Percentiles rank a stretch among this genome's conserved stretches.
phyloP scores from a whole-genome alignment of 2,113 vertebrate species.

The Cyphomyrus plagiostoma region DNA sequence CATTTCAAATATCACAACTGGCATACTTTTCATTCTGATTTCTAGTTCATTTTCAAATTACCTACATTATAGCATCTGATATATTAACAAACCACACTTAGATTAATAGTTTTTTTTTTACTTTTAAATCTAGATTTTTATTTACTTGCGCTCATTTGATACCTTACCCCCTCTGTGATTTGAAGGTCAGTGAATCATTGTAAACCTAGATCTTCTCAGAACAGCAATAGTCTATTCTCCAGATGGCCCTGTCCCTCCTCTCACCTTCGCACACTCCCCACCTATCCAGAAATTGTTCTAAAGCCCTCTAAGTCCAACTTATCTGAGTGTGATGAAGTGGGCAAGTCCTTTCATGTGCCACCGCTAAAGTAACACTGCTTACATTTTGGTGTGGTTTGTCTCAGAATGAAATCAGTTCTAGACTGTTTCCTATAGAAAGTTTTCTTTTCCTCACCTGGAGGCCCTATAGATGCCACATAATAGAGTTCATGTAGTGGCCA shows the following conservation, averaged over 20 bases:
- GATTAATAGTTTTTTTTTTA: background rate
- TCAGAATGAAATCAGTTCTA: background rate
- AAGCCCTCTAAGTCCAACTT: background rate
- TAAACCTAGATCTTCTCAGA: background rate
- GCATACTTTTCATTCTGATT: background rate
- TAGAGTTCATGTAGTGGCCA: background rate
- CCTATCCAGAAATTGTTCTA: background rate
- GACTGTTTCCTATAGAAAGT: background rate
- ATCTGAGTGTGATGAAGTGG: background rate
- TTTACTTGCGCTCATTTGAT: background rate
- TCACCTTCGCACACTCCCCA: background rate
- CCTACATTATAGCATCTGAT: background rate
- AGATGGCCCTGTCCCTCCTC: background rate
- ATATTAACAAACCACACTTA: background rate
- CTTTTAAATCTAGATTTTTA: background rate
- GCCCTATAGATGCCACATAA: background rate
- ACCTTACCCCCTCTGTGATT: background rate
- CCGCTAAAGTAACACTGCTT: background rate
- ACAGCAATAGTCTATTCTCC: background rate
- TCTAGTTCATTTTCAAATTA: background rate
- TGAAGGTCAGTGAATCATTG: background rate
- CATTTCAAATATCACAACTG: background rate
- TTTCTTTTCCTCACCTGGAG: background rate
- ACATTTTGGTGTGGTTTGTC: background rate
- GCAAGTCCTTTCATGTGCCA: background rate